phyloP scores from a whole-genome alignment of 1,140 invertebrate species.

The Megathymus violae region DNA sequence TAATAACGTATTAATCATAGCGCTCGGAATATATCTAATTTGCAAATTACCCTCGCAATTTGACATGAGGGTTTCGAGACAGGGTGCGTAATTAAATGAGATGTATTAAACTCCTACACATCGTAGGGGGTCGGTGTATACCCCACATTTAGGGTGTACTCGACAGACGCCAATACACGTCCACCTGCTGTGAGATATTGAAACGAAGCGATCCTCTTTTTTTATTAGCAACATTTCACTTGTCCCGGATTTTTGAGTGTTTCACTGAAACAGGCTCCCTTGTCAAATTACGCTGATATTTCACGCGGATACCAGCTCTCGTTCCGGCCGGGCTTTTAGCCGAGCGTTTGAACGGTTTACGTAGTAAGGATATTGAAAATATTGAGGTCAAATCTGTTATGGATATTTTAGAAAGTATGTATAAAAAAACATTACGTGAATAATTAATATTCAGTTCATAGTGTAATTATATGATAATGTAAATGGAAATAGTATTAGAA shows the following conservation, averaged over 20 bases:
- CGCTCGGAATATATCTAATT: neutral
- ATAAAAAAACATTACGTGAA: too few species aligned
- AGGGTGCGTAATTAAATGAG: conserved; percentile 2
- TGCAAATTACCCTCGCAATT: conserved; percentile 2
- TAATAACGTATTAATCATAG: neutral
- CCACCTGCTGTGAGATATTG: conserved; percentile 60
- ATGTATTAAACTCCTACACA: neutral
- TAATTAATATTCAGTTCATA: too few species aligned
- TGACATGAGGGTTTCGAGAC: conserved; percentile 4
- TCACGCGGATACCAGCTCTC: conserved; percentile 30
- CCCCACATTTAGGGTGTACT: conserved; percentile 5
- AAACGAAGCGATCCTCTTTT: conserved; percentile 62
- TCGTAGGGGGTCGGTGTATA: neutral
- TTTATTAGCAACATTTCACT: conserved; percentile 72
- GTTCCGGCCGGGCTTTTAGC: conserved; percentile 3
- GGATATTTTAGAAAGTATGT: neutral
- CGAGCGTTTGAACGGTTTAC: neutral
- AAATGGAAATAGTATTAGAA: too few species aligned
- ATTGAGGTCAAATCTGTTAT: neutral
- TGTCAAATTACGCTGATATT: conserved; percentile 68
- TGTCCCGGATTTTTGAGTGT: conserved; percentile 62
- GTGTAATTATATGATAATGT: too few species aligned
- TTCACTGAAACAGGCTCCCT: conserved; percentile 40
- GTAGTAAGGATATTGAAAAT: conserved; percentile 1
- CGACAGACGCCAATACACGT: neutral